Conservation (phyloP, 2,888 invertebrate species). For the Scaptomyza polygonia region DNA sequence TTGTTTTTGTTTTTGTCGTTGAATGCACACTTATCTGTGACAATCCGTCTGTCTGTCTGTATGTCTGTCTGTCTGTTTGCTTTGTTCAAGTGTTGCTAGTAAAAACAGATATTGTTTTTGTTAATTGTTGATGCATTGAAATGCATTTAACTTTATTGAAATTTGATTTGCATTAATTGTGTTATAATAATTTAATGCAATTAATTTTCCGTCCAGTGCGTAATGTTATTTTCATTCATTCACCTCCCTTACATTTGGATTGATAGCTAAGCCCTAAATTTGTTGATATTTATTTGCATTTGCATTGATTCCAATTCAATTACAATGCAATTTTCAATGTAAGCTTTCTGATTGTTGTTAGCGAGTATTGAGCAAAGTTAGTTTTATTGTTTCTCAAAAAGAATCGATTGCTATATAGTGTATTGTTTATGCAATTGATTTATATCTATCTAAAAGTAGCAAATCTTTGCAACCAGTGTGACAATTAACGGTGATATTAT, state of each 20-base stretch:
- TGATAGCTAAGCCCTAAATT: not conserved
- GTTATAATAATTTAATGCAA: constrained; percentile 11
- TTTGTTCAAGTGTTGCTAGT: constrained; percentile 19
- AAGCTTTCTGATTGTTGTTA: not conserved
- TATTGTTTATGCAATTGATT: too few species aligned
- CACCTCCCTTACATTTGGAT: not conserved
- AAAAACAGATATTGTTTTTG: constrained; percentile 21
- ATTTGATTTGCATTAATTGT: constrained; percentile 27
- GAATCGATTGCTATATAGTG: too few species aligned
- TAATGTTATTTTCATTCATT: not conserved
- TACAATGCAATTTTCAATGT: not conserved
- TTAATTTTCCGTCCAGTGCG: not conserved
- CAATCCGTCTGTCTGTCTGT: not conserved
- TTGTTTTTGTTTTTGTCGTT: not conserved
- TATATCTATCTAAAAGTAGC: too few species aligned
- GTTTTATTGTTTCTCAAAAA: too few species aligned
- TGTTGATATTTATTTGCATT: constrained; percentile 1
- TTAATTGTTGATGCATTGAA: constrained; percentile 4
- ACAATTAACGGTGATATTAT: too few species aligned
- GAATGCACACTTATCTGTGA: not conserved
- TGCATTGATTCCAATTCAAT: constrained; percentile 7
- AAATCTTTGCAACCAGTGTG: too few species aligned
- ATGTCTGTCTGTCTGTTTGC: not conserved
- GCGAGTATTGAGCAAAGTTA: not conserved
- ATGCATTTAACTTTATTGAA: constrained; percentile 8